These are phyloP conservation scores for Odontocolon sp. DNA, from an alignment of 2,888 invertebrate species.

Conservation along the genomic window DNA sequence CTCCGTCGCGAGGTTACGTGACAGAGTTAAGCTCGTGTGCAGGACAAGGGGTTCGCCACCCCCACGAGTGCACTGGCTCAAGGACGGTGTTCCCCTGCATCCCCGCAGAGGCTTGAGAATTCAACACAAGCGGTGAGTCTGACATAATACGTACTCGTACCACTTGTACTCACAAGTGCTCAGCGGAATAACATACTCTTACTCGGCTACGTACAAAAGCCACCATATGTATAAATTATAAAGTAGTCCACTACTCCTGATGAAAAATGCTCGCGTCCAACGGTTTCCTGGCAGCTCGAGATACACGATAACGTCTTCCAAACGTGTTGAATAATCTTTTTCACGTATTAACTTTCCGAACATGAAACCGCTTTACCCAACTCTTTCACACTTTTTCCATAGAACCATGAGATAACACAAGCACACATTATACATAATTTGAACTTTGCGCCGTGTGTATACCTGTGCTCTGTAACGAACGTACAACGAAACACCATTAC, in stretches of 20 bases:
- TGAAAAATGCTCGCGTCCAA: slow-evolving; percentile 38
- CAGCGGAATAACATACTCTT: slow-evolving; percentile 19
- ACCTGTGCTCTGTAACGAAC: neutral
- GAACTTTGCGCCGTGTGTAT: slow-evolving; percentile 6
- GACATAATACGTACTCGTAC: slow-evolving; percentile 50
- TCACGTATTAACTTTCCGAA: slow-evolving; percentile 52
- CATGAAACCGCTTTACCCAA: slow-evolving; percentile 33
- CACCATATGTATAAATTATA: neutral
- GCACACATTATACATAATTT: neutral
- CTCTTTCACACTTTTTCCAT: slow-evolving; percentile 40
- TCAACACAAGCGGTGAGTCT: slow-evolving; percentile 79
- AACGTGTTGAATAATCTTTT: slow-evolving; percentile 46
- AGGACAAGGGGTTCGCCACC: slow-evolving; percentile 79
- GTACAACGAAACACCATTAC: slow-evolving; percentile 18
- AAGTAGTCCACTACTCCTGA: slow-evolving; percentile 13
- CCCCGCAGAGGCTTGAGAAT: slow-evolving; percentile 79
- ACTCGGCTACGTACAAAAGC: neutral
- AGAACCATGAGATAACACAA: neutral
- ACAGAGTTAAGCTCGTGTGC: slow-evolving; percentile 80
- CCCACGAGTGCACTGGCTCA: slow-evolving; percentile 79
- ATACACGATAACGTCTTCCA: slow-evolving; percentile 50
- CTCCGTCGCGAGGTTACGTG: slow-evolving; percentile 80
- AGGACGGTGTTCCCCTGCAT: slow-evolving; percentile 78
- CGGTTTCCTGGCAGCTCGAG: slow-evolving; percentile 25
- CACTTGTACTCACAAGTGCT: neutral